Percentiles rank a stretch among this genome's conserved stretches.
These are phyloP conservation scores for Araneus ventricosus DNA, from an alignment of 1,140 invertebrate genomes.

Conservation along the genomic window DNA sequence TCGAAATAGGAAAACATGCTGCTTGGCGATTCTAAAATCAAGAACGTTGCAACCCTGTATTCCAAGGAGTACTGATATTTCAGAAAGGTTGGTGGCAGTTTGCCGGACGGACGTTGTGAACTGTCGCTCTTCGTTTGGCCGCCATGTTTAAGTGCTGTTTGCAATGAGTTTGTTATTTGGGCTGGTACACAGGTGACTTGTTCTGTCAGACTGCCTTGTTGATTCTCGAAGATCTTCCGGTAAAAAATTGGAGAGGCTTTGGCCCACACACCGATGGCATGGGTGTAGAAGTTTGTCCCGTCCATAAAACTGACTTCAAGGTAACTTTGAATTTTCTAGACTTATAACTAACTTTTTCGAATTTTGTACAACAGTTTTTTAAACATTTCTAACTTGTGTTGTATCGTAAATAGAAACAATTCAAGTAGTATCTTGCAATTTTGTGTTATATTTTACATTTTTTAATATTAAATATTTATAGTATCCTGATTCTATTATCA, in stretches of 20 bases:
- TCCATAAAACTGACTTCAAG: slow-evolving; percentile 71
- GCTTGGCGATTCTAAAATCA: slow-evolving; percentile 8
- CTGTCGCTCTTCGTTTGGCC: neutral
- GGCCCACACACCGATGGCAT: slow-evolving; percentile 69
- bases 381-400: too few species aligned
- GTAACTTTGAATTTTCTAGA: slow-evolving; percentile 41
- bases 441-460: neutral
- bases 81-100: slow-evolving; percentile 38
- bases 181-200: slow-evolving; percentile 53
- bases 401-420: neutral
- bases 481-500: too few species aligned
- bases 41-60: slow-evolving; percentile 38
- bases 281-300: slow-evolving; percentile 74
- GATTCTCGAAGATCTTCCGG: slow-evolving; percentile 8
- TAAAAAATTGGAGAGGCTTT: slow-evolving; percentile 33
- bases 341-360: neutral
- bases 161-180: neutral
- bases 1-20: neutral
- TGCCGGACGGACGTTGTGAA: neutral
- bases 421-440: neutral
- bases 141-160: slow-evolving; percentile 50
- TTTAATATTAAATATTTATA: too few species aligned
- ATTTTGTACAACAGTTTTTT: neutral
- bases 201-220: slow-evolving; percentile 20
- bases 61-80: slow-evolving; percentile 61